These are phyloP conservation scores for Platalea minor DNA, from an alignment of 2,797 vertebrate genomes.

Conservation along the genomic window DNA sequence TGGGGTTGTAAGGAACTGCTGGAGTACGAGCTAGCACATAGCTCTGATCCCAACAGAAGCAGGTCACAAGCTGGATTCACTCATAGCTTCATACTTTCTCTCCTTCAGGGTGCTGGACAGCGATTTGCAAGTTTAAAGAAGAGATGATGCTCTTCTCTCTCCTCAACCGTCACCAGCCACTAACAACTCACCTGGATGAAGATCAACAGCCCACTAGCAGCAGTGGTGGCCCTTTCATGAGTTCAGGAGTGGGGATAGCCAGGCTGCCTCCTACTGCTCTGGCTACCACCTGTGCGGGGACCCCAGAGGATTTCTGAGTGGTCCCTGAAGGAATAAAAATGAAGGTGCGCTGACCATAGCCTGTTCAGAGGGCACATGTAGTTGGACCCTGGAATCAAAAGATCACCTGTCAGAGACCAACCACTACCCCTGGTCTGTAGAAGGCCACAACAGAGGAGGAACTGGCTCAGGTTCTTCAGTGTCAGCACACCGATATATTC, in stretches of 20 bases:
- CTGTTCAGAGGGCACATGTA: neutral
- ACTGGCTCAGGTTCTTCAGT: neutral
- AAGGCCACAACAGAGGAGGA: neutral
- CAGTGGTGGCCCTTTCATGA: neutral
- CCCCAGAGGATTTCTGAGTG: neutral
- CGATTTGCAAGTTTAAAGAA: neutral
- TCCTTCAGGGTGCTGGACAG: neutral
- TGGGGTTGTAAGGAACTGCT: neutral
- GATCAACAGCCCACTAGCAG: neutral
- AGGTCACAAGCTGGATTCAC: neutral
- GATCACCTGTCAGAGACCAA: neutral
- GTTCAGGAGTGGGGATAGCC: neutral
- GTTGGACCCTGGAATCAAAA: neutral
- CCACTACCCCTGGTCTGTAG: neutral
- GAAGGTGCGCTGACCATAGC: neutral
- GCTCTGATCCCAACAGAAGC: neutral
- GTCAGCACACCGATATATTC: neutral
- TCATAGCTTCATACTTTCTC: neutral
- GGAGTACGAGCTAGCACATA: accelerated
- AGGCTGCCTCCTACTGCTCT: neutral
- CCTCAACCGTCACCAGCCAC: neutral
- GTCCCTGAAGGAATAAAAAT: neutral
- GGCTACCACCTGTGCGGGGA: neutral
- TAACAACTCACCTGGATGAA: neutral
- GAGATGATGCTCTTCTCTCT: neutral